A percentile compares a stretch with the other conserved stretches of the same genome.
phyloP scores from a whole-genome alignment of 2,888 invertebrate genomes.

The Napeogenes sylphis region DNA sequence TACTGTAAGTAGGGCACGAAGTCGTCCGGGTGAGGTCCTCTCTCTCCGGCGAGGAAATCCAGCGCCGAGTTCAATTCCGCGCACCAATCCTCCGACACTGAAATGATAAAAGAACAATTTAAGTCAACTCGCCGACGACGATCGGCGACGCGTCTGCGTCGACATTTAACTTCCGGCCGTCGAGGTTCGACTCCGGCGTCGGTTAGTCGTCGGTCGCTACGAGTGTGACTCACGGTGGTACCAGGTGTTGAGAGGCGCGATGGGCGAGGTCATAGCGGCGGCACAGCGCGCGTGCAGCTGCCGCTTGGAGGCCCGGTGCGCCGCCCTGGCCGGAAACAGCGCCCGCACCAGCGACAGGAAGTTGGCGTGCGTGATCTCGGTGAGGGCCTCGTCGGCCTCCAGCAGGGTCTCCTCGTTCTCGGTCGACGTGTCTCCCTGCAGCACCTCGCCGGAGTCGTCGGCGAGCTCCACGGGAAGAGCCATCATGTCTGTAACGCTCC shows the following conservation, averaged over 20 bases:
- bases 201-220: too few species aligned
- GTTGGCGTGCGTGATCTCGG: slow-evolving; percentile 89
- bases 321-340: slow-evolving; percentile 89
- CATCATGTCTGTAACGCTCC: slow-evolving; percentile 81
- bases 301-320: slow-evolving; percentile 88
- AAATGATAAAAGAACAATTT: slow-evolving; percentile 22
- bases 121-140: too few species aligned
- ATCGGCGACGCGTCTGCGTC: too few species aligned
- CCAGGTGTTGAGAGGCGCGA: slow-evolving; percentile 90
- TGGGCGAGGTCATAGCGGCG: slow-evolving; percentile 87
- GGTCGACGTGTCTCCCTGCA: slow-evolving; percentile 49
- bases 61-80: slow-evolving; percentile 86
- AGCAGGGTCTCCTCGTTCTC: slow-evolving; percentile 40
- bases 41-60: slow-evolving; percentile 90
- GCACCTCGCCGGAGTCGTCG: slow-evolving; percentile 72
- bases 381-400: slow-evolving; percentile 71
- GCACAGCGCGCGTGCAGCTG: slow-evolving; percentile 85
- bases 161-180: too few species aligned
- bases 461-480: slow-evolving; percentile 85
- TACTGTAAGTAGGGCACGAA: slow-evolving; percentile 93
- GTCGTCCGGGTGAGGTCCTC: slow-evolving; percentile 87
- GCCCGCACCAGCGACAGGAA: slow-evolving; percentile 93
- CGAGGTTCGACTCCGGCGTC: too few species aligned
- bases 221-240: slow-evolving; percentile 73
- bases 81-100: slow-evolving; percentile 84